Evolutionary conservation across 1,140 invertebrate species (phyloP).

Genomic region (Metaphire vulgaris): DNA sequence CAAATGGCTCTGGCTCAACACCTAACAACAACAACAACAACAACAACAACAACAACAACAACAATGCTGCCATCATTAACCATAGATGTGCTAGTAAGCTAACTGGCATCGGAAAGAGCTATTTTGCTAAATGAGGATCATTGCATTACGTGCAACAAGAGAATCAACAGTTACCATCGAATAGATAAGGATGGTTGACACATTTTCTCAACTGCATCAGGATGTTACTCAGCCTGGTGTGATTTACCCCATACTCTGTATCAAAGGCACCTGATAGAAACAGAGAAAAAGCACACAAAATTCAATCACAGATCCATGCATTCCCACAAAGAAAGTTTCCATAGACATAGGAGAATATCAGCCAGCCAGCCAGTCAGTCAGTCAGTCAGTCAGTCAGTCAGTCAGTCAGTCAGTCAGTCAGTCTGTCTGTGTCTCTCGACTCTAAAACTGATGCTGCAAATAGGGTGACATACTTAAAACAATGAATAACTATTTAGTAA

Average conservation of each 20-base stretch:
- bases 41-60: neutral
- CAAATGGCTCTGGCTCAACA: constrained; percentile 51
- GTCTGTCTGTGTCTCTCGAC: too few relatives aligned
- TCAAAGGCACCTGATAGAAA: constrained; percentile 44
- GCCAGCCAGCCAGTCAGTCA: too few relatives aligned
- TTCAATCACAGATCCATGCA: too few relatives aligned
- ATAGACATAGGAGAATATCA: too few relatives aligned
- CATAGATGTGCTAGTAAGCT: too few relatives aligned
- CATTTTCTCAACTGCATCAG: constrained; percentile 52
- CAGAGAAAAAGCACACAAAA: neutral
- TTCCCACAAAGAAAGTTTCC: too few relatives aligned
- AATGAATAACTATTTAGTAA: too few relatives aligned
- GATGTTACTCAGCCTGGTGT: constrained; percentile 47
- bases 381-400: neutral
- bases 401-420: neutral
- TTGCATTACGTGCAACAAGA: too few relatives aligned
- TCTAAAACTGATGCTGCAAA: too few relatives aligned
- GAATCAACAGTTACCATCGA: constrained; percentile 49
- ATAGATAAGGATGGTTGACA: constrained; percentile 52
- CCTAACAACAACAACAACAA: constrained; percentile 35
- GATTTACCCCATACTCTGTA: constrained; percentile 26
- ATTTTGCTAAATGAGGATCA: too few relatives aligned
- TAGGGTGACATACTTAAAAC: too few relatives aligned
- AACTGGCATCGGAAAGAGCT: too few relatives aligned
- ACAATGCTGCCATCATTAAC: neutral